Percentiles rank a stretch among this genome's conserved stretches.
These are phyloP conservation scores for Eutrigla gurnardus DNA, from an alignment of 2,797 vertebrate genomes.

Conservation along the genomic window DNA sequence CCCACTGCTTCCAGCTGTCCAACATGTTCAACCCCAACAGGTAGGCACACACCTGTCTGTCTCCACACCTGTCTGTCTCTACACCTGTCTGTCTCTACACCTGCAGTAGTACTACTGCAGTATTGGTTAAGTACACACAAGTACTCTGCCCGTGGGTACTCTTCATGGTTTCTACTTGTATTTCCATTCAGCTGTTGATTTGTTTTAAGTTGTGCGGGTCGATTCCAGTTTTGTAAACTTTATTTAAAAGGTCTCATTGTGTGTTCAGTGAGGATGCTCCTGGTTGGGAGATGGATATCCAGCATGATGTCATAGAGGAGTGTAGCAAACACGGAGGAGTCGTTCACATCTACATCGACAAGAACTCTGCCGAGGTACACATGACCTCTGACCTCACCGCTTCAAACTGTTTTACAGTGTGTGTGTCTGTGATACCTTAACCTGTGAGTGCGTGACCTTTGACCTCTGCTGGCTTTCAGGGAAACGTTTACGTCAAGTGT, in stretches of 20 bases:
- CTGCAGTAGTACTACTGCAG: too few species aligned
- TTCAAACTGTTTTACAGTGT: too few species aligned
- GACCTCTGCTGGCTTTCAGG: constrained; percentile 79
- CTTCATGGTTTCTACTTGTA: too few species aligned
- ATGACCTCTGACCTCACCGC: not conserved
- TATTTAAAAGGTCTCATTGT: not conserved
- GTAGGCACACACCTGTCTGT: not conserved
- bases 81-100: not conserved
- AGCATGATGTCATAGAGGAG: constrained; percentile 97
- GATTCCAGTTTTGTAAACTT: not conserved
- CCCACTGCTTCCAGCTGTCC: constrained; percentile 97
- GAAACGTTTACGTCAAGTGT: constrained; percentile 98
- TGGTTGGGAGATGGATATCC: constrained; percentile 96
- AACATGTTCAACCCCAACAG: constrained; percentile 92
- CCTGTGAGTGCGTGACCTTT: constrained; percentile 21
- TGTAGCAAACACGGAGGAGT: constrained; percentile 98
- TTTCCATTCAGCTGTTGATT: too few species aligned
- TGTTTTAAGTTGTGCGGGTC: too few species aligned
- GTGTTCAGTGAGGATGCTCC: constrained; percentile 89
- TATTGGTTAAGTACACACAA: too few species aligned
- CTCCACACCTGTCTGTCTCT: not conserved
- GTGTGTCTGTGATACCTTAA: not conserved
- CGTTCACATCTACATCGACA: constrained; percentile 97
- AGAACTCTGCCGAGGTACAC: constrained; percentile 94
- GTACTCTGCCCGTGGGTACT: too few species aligned